These are phyloP conservation scores for Ellobius talpinus DNA, from an alignment of 2,113 vertebrate genomes.

Conservation along the genomic window DNA sequence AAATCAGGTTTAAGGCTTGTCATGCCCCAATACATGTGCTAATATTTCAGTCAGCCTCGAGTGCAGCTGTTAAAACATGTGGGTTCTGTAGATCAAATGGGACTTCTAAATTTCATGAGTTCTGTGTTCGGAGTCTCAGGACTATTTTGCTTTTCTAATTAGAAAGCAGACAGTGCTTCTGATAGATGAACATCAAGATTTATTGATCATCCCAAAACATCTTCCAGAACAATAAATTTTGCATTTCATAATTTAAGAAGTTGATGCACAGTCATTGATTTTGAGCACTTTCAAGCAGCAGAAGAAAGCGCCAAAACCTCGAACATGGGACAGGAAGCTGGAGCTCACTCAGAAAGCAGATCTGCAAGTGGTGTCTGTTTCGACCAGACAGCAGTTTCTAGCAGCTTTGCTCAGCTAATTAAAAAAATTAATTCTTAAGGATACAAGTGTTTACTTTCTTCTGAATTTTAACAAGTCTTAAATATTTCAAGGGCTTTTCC, in stretches of 20 bases:
- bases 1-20: conserved; percentile 69
- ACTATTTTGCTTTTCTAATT: conserved; percentile 34
- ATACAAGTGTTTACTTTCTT: background rate
- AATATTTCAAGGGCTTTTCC: background rate
- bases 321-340: conserved; percentile 14
- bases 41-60: conserved; percentile 67
- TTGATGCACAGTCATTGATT: background rate
- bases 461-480: conserved; percentile 34
- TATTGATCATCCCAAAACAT: background rate
- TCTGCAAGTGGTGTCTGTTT: conserved; percentile 56
- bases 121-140: conserved; percentile 56
- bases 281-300: background rate
- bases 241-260: conserved; percentile 12
- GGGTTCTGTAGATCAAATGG: conserved; percentile 39
- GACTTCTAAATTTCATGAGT: conserved; percentile 46
- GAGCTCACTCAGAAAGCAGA: background rate
- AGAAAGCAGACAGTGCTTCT: conserved; percentile 40
- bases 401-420: conserved; percentile 41
- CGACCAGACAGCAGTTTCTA: background rate
- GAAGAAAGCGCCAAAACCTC: conserved; percentile 5
- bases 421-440: conserved; percentile 45
- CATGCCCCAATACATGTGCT: conserved; percentile 47
- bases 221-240: conserved; percentile 53
- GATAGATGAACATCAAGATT: conserved; percentile 44
- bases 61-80: conserved; percentile 69